Evolutionary conservation across 2,888 invertebrate species (phyloP), one percentile per base, ranked within the genome.

Genomic region (Myopa tessellatipennis): DNA sequence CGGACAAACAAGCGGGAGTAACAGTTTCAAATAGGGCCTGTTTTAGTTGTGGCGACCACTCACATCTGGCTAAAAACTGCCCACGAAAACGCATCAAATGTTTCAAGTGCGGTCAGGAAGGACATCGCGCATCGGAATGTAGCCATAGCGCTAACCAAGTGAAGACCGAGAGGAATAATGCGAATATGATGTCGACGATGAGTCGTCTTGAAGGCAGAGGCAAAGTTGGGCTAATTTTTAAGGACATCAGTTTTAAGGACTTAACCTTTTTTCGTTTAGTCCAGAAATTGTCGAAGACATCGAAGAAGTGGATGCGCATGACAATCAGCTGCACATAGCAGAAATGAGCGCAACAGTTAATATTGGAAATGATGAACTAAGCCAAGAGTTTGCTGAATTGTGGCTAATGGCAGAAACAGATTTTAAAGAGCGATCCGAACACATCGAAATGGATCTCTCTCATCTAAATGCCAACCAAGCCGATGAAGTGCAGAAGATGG

Each of bases 21-120:
- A 26, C 6, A 18, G 61, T 3, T 10, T 26, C 61, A 26, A 18
- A 26, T n/a, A 63, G 45, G 45, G 34, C 10, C 8, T 74, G 65
- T 26, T 74, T 7, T 63, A 52, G 26, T 65, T 74, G 74, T 26
- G 74, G 74, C 26, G 74, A 74, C 36, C 16, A 16, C 38, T n/a
- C 55, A 10, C 75, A 75, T 52, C 58, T 75, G 5, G 68, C 75
- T 6, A 12, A 58, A 36, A 75, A 75, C 36, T 75, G 75, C 26
- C 68, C 75, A 52, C 50, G 68, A 4, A 75, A 67, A 16, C 68
- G 68, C 8, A 18, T 75, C 18, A 75, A 75, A 67, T 75, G 75
- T 68, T 75, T 68, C 8, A 75, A 68, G 52, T 75, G 75, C 38
- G 68, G 68, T n/a, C 6, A 38, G 40, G 38, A 68, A 68, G 68